Percentiles rank a stretch among this genome's conserved stretches.
Evolutionary conservation across 2,113 vertebrate species (phyloP).

Genomic region (Lonchura striata): DNA sequence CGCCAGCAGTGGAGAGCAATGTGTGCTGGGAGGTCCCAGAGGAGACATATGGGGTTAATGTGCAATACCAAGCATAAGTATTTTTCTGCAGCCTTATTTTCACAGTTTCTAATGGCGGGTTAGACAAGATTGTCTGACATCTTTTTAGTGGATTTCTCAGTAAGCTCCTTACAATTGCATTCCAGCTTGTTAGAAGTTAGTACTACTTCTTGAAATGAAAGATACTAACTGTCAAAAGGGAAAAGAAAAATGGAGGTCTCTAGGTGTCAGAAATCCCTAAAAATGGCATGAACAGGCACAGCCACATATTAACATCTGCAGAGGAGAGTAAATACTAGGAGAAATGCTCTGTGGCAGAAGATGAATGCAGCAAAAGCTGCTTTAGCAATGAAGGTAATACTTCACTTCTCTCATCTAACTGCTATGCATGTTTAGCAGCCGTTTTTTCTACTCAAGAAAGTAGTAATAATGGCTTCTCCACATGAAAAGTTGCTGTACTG

Average conservation of each 20-base stretch:
- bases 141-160: slow-evolving; percentile 10
- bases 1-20: slow-evolving; percentile 17
- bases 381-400: background rate
- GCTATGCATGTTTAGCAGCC: background rate
- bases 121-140: background rate
- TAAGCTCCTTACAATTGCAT: background rate
- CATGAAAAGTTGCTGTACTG: background rate
- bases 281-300: background rate
- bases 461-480: background rate
- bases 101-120: background rate
- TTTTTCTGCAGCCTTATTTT: slow-evolving; percentile 26
- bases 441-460: background rate
- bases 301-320: background rate
- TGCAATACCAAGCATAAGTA: background rate
- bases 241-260: background rate
- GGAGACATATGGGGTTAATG: slow-evolving; percentile 17
- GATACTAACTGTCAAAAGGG: background rate
- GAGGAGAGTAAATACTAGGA: background rate
- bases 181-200: background rate
- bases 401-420: background rate
- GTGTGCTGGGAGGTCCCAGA: slow-evolving; percentile 28
- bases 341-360: background rate
- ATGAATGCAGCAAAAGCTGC: background rate
- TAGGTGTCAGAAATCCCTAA: background rate
- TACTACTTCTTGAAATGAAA: background rate